These are phyloP conservation scores for Xanthorhoe designata DNA, from an alignment of 2,888 invertebrate genomes.

Conservation along the genomic window DNA sequence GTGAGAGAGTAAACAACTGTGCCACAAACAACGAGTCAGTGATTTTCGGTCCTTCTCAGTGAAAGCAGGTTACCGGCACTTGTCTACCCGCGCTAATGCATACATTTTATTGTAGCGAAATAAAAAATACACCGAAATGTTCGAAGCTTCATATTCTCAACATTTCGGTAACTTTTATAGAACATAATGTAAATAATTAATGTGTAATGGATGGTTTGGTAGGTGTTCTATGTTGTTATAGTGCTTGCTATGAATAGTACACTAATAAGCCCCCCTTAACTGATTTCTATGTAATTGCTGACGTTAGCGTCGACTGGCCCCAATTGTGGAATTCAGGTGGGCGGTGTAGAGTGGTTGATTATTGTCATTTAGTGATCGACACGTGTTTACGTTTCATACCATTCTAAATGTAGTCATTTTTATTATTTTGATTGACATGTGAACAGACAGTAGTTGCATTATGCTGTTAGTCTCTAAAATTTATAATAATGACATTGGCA, in stretches of 20 bases:
- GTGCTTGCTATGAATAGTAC: background rate
- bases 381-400: slow-evolving; percentile 43
- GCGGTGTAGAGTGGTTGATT: slow-evolving; percentile 55
- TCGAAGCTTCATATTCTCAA: no score
- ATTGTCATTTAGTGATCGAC: slow-evolving; percentile 56
- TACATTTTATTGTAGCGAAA: background rate
- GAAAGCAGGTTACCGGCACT: slow-evolving; percentile 12
- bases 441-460: slow-evolving; percentile 16
- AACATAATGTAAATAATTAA: no score
- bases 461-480: background rate
- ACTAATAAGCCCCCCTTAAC: background rate
- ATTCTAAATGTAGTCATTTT: slow-evolving; percentile 21
- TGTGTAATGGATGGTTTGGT: no score
- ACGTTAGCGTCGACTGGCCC: slow-evolving; percentile 39
- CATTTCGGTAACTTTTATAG: background rate
- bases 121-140: background rate
- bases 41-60: slow-evolving; percentile 31
- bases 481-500: background rate
- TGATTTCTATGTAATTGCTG: slow-evolving; percentile 27
- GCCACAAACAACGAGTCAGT: slow-evolving; percentile 35
- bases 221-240: background rate
- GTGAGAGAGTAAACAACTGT: slow-evolving; percentile 67
- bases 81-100: background rate
- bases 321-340: slow-evolving; percentile 56
- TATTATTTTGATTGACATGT: slow-evolving; percentile 22